Evolutionary conservation across 2,113 vertebrate species (phyloP).

Genomic region (Pseudorectes ferrugineus): DNA sequence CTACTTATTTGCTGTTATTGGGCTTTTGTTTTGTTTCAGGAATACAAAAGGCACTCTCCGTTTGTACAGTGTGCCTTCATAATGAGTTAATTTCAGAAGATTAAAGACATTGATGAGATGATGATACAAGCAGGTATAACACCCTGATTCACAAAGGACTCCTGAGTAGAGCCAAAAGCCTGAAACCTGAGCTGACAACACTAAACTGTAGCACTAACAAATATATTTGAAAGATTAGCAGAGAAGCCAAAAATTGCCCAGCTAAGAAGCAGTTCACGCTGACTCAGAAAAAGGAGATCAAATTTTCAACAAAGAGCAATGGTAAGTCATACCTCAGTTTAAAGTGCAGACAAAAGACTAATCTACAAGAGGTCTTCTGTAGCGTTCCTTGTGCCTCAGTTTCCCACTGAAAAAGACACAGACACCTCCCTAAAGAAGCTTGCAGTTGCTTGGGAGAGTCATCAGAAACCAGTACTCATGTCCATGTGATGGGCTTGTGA

Average conservation of each 20-base stretch:
- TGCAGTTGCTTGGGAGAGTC: not conserved
- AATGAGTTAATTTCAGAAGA: not conserved
- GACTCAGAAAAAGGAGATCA: not conserved
- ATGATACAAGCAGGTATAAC: not conserved
- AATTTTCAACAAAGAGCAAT: not conserved
- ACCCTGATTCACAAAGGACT: not conserved
- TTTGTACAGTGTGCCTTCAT: not conserved
- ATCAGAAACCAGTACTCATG: not conserved
- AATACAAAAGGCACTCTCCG: not conserved
- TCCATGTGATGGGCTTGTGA: not conserved
- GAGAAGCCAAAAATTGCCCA: not conserved
- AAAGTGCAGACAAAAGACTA: not conserved
- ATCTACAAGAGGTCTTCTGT: not conserved
- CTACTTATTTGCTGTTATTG: not conserved
- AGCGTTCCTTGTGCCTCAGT: not conserved
- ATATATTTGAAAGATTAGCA: not conserved
- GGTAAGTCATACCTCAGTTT: not conserved
- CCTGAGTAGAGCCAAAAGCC: not conserved
- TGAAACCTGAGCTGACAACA: not conserved
- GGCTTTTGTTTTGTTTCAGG: not conserved
- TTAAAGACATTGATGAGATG: not conserved
- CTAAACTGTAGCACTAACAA: not conserved
- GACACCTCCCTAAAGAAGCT: not conserved
- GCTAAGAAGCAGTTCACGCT: not conserved
- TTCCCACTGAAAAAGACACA: not conserved